Evolutionary conservation across 2,888 invertebrate species (phyloP).

Genomic region (Cheilosia vernalis): DNA sequence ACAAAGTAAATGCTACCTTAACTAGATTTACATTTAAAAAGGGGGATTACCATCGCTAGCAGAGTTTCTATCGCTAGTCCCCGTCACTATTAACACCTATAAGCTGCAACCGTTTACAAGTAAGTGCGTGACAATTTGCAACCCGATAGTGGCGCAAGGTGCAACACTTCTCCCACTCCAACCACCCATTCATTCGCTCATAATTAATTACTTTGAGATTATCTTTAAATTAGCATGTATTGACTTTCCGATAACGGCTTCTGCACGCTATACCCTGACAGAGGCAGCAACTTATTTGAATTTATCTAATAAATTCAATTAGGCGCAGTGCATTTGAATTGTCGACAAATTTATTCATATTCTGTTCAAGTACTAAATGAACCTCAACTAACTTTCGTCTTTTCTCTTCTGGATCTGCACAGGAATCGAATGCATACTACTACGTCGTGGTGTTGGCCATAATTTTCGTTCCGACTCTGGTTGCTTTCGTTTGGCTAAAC

Average conservation of each 20-base stretch:
- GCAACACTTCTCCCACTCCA: not conserved
- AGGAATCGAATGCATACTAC: slow-evolving; percentile 79
- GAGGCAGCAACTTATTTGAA: slow-evolving; percentile 2
- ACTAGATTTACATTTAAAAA: too few species aligned
- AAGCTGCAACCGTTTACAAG: not conserved
- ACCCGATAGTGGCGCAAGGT: too few species aligned
- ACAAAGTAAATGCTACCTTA: too few species aligned
- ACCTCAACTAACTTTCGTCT: slow-evolving; percentile 5
- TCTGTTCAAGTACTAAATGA: not conserved
- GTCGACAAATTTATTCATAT: slow-evolving; percentile 26
- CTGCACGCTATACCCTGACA: not conserved
- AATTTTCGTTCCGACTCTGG: slow-evolving; percentile 84
- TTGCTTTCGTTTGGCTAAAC: slow-evolving; percentile 84
- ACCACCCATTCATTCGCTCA: not conserved
- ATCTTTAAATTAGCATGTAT: slow-evolving; percentile 34
- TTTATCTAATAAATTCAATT: slow-evolving; percentile 44
- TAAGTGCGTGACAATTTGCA: not conserved
- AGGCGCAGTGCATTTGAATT: slow-evolving; percentile 10
- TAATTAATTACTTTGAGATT: slow-evolving; percentile 30
- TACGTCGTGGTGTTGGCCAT: slow-evolving; percentile 80
- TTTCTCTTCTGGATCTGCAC: slow-evolving; percentile 20
- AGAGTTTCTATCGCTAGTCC: too few species aligned
- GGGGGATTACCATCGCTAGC: too few species aligned
- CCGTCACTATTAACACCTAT: not conserved
- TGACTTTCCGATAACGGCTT: slow-evolving; percentile 9